phyloP scores from a whole-genome alignment of 1,140 invertebrate genomes.

The Temnothorax nylanderi region DNA sequence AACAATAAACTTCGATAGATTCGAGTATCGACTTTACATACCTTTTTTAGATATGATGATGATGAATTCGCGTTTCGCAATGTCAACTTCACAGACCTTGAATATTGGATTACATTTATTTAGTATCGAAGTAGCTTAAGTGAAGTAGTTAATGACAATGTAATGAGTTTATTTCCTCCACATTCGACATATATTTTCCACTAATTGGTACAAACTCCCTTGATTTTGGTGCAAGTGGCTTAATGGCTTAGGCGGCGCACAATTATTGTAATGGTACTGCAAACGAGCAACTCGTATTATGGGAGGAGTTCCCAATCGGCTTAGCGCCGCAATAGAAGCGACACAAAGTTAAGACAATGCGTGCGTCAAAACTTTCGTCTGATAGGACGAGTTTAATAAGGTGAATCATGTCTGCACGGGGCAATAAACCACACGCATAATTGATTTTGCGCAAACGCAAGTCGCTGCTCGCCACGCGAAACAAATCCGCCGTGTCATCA shows the following conservation, averaged over 20 bases:
- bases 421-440: constrained; percentile 26
- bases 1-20: too few relatives aligned
- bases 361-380: constrained; percentile 43
- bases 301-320: constrained; percentile 35
- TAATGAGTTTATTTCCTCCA: background rate
- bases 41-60: too few relatives aligned
- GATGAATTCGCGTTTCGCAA: too few relatives aligned
- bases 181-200: constrained; percentile 30
- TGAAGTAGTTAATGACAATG: background rate
- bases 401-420: background rate
- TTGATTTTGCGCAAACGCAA: constrained; percentile 4
- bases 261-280: constrained; percentile 56
- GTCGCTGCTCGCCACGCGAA: background rate
- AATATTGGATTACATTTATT: background rate
- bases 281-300: constrained; percentile 42
- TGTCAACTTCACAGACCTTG: too few relatives aligned
- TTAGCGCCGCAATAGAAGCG: constrained; percentile 39
- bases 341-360: constrained; percentile 46
- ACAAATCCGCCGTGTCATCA: background rate
- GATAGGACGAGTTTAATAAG: constrained; percentile 39
- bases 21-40: too few relatives aligned
- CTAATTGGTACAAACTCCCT: constrained; percentile 38
- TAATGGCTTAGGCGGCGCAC: constrained; percentile 46
- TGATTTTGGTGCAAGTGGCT: constrained; percentile 42
- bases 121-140: constrained; percentile 18